Conservation (phyloP, 1,140 invertebrate genomes). For the Condylostylus longicornis region DNA sequence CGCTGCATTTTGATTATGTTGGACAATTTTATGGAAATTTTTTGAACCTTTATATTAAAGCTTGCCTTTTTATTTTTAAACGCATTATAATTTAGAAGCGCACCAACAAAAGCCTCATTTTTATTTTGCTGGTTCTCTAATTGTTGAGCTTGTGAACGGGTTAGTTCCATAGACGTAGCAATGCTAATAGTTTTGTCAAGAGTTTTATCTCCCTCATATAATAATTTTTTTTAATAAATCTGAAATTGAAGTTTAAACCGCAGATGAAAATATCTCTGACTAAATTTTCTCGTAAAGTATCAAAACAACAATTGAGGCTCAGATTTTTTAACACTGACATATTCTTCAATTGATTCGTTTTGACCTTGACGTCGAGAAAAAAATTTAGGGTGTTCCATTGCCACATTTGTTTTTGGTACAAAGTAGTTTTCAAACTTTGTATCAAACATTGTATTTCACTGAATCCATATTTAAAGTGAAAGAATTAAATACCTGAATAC, state of each 20-base stretch:
- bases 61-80: too few relatives aligned
- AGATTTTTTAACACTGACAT: conserved; percentile 12
- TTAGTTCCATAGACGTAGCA: conserved; percentile 3
- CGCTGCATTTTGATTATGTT: too few relatives aligned
- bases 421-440: conserved; percentile 12
- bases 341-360: conserved; percentile 12
- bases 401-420: conserved; percentile 12
- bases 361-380: conserved; percentile 13
- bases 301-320: conserved; percentile 13
- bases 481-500: conserved; percentile 3
- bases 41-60: too few relatives aligned
- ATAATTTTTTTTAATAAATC: conserved; percentile 1
- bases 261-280: conserved; percentile 13
- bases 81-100: too few relatives aligned
- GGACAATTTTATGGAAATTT: too few relatives aligned
- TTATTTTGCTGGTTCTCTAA: too few relatives aligned
- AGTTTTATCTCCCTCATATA: conserved; percentile 3
- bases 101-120: too few relatives aligned
- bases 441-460: conserved; percentile 1
- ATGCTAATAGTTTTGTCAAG: conserved; percentile 4
- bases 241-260: conserved; percentile 3
- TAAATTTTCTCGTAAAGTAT: conserved; percentile 9
- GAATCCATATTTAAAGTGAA: conserved; percentile 3
- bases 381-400: conserved; percentile 15
- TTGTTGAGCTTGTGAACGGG: neutral